These are phyloP conservation scores for Acomys russatus DNA, from an alignment of 2,797 vertebrate genomes.

Conservation along the genomic window DNA sequence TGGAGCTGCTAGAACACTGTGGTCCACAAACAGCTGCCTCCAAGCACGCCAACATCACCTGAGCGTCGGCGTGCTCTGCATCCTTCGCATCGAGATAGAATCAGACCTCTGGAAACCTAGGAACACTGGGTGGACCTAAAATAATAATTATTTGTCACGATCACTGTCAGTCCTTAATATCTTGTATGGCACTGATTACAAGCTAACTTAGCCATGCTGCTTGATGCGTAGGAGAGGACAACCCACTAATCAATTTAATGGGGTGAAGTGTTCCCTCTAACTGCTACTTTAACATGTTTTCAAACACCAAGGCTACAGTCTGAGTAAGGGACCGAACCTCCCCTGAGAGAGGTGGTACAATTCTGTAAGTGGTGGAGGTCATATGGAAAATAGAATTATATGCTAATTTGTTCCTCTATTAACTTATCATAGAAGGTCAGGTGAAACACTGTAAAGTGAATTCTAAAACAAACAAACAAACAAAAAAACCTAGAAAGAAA, in stretches of 20 bases:
- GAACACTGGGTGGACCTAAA: constrained; percentile 79
- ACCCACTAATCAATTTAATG: constrained; percentile 58
- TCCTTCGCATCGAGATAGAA: constrained; percentile 78
- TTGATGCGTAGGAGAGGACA: constrained; percentile 62
- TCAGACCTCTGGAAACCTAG: constrained; percentile 79
- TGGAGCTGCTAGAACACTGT: constrained; percentile 19
- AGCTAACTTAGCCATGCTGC: constrained; percentile 43
- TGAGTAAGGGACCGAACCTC: background rate
- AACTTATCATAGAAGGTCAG: constrained; percentile 77
- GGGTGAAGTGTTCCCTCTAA: constrained; percentile 43
- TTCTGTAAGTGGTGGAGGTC: constrained; percentile 65
- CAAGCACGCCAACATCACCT: constrained; percentile 75
- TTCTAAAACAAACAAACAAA: constrained; percentile 51
- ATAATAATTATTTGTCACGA: constrained; percentile 36
- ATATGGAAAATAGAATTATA: constrained; percentile 81
- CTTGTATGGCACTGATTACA: constrained; percentile 52
- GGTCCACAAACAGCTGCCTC: constrained; percentile 66
- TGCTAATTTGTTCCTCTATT: constrained; percentile 81
- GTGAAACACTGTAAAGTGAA: constrained; percentile 66
- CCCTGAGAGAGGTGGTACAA: background rate
- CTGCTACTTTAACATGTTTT: constrained; percentile 34
- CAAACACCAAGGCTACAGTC: background rate
- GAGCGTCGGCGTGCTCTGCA: constrained; percentile 70
- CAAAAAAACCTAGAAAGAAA: background rate
- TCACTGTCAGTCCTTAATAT: constrained; percentile 52